Base-by-base conservation (phyloP, 2,888 invertebrate species). In the Campopleginae sp. region DNA sequence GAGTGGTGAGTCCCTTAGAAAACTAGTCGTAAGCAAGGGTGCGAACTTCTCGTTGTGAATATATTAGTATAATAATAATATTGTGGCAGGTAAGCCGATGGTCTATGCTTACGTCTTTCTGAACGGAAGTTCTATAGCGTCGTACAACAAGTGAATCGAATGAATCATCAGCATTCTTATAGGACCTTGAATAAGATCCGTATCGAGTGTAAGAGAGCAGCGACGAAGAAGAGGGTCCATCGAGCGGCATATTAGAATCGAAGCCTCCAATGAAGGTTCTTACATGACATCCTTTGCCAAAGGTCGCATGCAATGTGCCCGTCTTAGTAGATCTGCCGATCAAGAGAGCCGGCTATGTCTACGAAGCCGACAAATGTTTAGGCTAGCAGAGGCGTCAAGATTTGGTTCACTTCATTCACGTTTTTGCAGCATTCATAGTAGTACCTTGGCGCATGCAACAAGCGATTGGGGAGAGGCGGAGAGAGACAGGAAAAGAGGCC, bases 291-390 rank as follows among this genome's bases (percentile, higher is more conserved):
- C 65, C 77, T 80, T 76, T 76, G 61, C 80, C 77, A 83, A 74
- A 83, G 68, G 61, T 58, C 48, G 81, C 58, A 44, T 42, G 72
- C 19, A n/a, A 58, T 78, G 51, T 75, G 14, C 33, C 75, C n/a
- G 75, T 79, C 78, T 58, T 23, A 42, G 70, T 82, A 14, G 84
- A 84, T 87, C 87, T 86, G 80, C 86, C 82, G 85, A 80, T 84
- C 80, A 86, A 84, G 86, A 75, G 86, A 61, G 83, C 85, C 80
- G 54, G 88, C 86, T 86, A 87, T 90, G 88, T 88, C 87, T 87
- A 89, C 88, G 89, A 88, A 87, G 81, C 87, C 87, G 87, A 89
- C 90, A 91, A 91, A 91, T 90, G 90, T 91, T 91, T 91, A 88
- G 88, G 89, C 80, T 86, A 77, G 70, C 58, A 54, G 65, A 82